Base-by-base conservation (phyloP, 2,797 vertebrate genomes). In the Hemibagrus guttatus region DNA sequence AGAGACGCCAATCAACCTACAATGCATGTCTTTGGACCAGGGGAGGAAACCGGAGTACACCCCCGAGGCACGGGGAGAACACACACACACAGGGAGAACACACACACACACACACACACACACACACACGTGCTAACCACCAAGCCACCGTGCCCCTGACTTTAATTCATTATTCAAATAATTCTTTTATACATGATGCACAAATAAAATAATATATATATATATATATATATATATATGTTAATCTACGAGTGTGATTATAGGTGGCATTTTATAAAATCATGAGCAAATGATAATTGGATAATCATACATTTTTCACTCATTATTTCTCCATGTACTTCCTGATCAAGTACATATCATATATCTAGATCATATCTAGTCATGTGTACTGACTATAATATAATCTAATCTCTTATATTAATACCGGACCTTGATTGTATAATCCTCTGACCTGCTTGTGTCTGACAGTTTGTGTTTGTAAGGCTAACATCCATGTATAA, bases 401-500 rank as follows among this genome's bases (percentile, higher is more conserved):
- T 39, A 23, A 23, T 14, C n/a, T 72, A 54, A n/a, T 56, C 1
- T 56, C n/a, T 7, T 9, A 14, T 31, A 54, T 17, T 28, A 76
- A 9, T n/a, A 28, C 14, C 16, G 6, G 31, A 26, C 13, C 31
- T 23, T 2, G 26, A 28, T 19, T 64, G 4, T 31, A 23, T 39
- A 14, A 52, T 31, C 46, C n/a, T 31, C 81, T 19, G 49, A 13
- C 49, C 46, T 75, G 46, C 13, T 75, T n/a, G n/a, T n/a, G n/a
- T n/a, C n/a, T n/a, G n/a, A 56, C 52, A 21, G 19, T 79, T 23
- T 26, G 3, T 80, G 31, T 59, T 42, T 56, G 8, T n/a, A 52
- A 83, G 6, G 52, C 64, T 39, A 42, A 83, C 16, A 86, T 12
- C 59, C 81, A 84, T 1, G 89, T 59, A 72, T 84, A 23, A 59